Base-by-base conservation (phyloP, 1,140 invertebrate species). In the Bombus ignitus region DNA sequence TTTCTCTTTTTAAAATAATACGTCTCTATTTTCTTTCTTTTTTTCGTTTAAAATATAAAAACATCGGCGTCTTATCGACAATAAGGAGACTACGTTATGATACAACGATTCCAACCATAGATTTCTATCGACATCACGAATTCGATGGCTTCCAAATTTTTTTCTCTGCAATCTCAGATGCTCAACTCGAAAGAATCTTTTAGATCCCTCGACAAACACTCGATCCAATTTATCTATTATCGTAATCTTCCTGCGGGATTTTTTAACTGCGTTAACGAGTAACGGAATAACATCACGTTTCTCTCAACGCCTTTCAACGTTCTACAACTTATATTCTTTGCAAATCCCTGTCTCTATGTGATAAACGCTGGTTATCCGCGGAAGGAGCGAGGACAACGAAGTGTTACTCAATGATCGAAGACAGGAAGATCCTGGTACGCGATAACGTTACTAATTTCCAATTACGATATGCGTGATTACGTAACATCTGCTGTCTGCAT, bases 381-480 rank as follows among this genome's bases (percentile, higher is more conserved):
- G 8, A 70, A 25, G 10, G 0, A 35, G 28, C 42, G 13, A 35
- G 32, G 47, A 80, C 32, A 53, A 68, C 32, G 4, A 80, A n/a
- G 35, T 71, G n/a, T 72, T 72, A n/a, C 28, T 32, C 44, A n/a
- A n/a, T 57, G 9, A 39, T 13, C 10, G 4, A n/a, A n/a, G 10
- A 13, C 1, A 10, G 44, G 10, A 72, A 81, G n/a, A 81, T 81
- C 18, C 6, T 57, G n/a, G 47, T 18, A 12, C 15, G 28, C 28
- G 37, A 72, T 81, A 72, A 35, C 3, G n/a, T n/a, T 25, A 42
- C 68, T 73, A 59, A 73, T 81, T 73, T 81, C 15, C 68, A 72
- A 59, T 73, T 73, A 59, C 28, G 25, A 81, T 57, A 53, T 57
- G 47, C 44, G 5, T 15, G 66, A 73, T 81, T 72, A 28, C 6